A percentile compares a stretch with the other conserved stretches of the same genome.
Conservation (phyloP, 23 tunicate genomes). For the Diplosoma virens region DNA sequence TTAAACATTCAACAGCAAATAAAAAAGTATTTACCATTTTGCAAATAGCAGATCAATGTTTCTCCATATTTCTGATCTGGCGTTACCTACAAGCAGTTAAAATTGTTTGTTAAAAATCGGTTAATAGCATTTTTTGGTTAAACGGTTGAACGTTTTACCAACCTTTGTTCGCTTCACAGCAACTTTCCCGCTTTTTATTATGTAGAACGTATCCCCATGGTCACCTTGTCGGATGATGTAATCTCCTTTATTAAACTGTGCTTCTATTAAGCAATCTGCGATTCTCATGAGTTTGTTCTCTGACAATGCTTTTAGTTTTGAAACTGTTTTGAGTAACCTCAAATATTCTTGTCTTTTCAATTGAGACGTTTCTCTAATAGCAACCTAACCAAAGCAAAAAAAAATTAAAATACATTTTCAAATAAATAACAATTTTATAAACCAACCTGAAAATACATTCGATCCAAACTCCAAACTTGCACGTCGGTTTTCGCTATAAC, state of each 20-base stretch:
- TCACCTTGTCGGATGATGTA: slow-evolving; percentile 90
- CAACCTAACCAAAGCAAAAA: slow-evolving; percentile 25
- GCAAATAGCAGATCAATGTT: too few relatives aligned
- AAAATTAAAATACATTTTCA: background rate
- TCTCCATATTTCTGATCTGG: too few relatives aligned
- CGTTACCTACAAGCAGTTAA: too few relatives aligned
- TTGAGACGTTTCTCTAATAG: slow-evolving; percentile 65
- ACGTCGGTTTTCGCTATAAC: slow-evolving; percentile 50
- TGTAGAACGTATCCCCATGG: slow-evolving; percentile 80
- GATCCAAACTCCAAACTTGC: slow-evolving; percentile 65
- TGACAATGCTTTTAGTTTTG: slow-evolving; percentile 52
- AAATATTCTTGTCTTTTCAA: slow-evolving; percentile 61
- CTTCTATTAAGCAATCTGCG: slow-evolving; percentile 81
- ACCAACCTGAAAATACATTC: slow-evolving; percentile 73
- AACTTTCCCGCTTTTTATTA: slow-evolving; percentile 74
- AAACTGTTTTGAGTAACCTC: slow-evolving; percentile 55
- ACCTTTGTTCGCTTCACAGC: slow-evolving; percentile 62
- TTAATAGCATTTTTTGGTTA: too few relatives aligned
- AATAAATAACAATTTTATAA: background rate
- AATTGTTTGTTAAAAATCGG: too few relatives aligned
- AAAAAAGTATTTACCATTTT: too few relatives aligned
- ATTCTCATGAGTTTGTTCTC: slow-evolving; percentile 58
- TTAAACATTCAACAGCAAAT: too few relatives aligned
- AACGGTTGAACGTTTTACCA: too few relatives aligned
- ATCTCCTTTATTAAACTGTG: slow-evolving; percentile 45